Base-by-base conservation (phyloP, 1,140 invertebrate species). In the Gryllus bimaculatus region DNA sequence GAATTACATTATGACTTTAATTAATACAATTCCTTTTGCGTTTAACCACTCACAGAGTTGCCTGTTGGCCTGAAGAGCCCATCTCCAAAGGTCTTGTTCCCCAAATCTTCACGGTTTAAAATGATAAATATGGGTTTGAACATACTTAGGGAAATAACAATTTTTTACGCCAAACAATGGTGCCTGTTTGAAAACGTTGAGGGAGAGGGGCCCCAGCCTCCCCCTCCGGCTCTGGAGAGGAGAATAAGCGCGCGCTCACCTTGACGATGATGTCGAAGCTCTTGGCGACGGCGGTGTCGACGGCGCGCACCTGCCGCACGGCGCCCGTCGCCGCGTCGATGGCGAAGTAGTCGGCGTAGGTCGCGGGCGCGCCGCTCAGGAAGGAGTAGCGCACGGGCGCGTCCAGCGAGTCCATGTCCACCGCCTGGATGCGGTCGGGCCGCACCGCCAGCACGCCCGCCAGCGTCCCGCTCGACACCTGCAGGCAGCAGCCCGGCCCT, bases 381-480 rank as follows among this genome's bases (percentile, higher is more conserved):
- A 96, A 95, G 47, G 90, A 92, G 84, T 96, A 96, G 76, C 89
- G 88, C 77, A 96, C 94, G 0, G 90, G 90, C 0, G 93, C 90
- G 83, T 94, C 93, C 12, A 96, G 90, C 1, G 94, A 95, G 83
- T 96, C 95, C 90, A 94, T 92, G 84, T 96, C 94, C 1, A 95
- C 90, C 0, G 94, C 95, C 86, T 95, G 92, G 78, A 97, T 95
- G 82, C 94, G 93, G 83, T 96, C 95, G 0, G 95, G 95, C n/a
- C 90, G 88, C 39, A 96, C 92, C 78, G 92, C 91, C 2, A 97
- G 87, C 54, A 95, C 91, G 0, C 95, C 94, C 39, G 94, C 91
- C 81, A 95, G 85, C 7, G 93, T 90, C 8, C 94, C 93, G 80
- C 93, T 93, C 8, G 92, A 93, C 47, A 95, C 93, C 93, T 90